Evolutionary conservation across 2,888 invertebrate genomes (phyloP), one percentile per base, ranked within the genome.

Genomic region (Lymantria dispar): DNA sequence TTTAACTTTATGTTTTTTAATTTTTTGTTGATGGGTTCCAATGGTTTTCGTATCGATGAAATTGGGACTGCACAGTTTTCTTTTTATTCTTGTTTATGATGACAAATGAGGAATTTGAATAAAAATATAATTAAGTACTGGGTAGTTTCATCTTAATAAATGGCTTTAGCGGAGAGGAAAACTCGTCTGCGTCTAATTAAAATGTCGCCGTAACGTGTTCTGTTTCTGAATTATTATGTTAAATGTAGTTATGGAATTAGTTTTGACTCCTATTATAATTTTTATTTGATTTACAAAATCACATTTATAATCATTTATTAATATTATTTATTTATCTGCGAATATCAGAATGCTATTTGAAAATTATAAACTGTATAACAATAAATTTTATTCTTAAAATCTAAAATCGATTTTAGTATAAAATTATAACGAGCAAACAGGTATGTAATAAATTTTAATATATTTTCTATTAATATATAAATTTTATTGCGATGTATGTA

Each of bases 1-100:
- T 57, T 53, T 50, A 59, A 29, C 45, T 64, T 64, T 61, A 64
- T 61, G 56, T 45, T 40, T 62, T 54, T 56, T 53, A 62, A 56
- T 66, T 64, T 65, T 58, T 51, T 31, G 22, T 42, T 48, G 50
- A 62, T 57, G 30, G 42, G 10, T 13, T 30, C 29, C 10, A 44
- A 50, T 58, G 30, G 37, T 36, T 50, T 50, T 54, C n/a, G 13
- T 43, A 40, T 49, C 42, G 50, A 43, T 44, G 43, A 46, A 63
- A 61, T 54, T 57, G 45, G 45, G 37, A 49, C 37, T 47, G 15
- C 39, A 14, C 30, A 11, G 10, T 40, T 33, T 5, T 22, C 43
- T 56, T 42, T 62, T 52, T 44, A 56, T 58, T 64, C 47, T 52
- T 30, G 42, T 55, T 53, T 54, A 56, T 48, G 52, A 47, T 55